phyloP scores from a whole-genome alignment of 2,797 vertebrate genomes.

The Tauraco hartlaubi region DNA sequence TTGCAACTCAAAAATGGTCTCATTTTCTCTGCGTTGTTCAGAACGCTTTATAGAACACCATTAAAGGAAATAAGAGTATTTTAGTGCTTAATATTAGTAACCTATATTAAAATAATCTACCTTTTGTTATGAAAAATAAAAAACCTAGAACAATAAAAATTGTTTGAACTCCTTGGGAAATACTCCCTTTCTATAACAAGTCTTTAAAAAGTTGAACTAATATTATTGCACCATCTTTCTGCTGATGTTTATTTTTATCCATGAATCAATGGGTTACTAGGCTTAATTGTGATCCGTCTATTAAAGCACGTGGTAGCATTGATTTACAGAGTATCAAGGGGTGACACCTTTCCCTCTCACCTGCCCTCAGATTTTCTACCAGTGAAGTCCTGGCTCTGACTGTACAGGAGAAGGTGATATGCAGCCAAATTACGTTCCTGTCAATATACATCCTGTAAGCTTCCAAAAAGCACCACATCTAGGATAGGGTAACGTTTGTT shows the following conservation, averaged over 20 bases:
- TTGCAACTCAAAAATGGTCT: not conserved
- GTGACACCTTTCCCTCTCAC: not conserved
- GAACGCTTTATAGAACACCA: not conserved
- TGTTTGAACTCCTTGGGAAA: not conserved
- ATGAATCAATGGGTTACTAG: not conserved
- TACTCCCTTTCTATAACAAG: not conserved
- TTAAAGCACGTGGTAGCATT: not conserved
- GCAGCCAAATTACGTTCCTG: not conserved
- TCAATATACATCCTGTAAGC: not conserved
- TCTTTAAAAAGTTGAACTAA: not conserved
- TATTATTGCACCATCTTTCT: not conserved
- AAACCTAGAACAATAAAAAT: not conserved
- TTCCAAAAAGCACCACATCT: not conserved
- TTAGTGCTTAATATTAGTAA: not conserved
- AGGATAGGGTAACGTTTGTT: not conserved
- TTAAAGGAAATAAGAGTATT: not conserved
- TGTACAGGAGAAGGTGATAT: not conserved
- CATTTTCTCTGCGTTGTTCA: not conserved
- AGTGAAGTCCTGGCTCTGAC: not conserved
- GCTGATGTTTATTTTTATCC: not conserved
- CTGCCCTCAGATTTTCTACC: not conserved
- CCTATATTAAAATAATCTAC: not conserved
- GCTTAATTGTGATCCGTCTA: not conserved
- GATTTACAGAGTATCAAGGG: not conserved
- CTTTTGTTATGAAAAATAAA: not conserved